Conservation (phyloP, 2,888 invertebrate genomes). For the Trichopria drosophilae region DNA sequence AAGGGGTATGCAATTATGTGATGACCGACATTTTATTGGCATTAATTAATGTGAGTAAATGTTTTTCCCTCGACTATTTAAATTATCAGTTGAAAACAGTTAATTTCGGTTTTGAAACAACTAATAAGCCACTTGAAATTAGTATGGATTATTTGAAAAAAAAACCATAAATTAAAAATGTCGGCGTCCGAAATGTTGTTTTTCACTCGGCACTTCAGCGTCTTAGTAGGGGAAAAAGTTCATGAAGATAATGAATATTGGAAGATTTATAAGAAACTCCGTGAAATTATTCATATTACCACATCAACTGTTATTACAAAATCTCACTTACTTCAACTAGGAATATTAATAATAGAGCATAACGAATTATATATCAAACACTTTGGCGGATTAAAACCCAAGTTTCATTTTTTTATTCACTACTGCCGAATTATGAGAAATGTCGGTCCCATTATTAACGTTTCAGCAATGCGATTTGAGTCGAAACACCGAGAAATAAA, state of each 20-base stretch:
- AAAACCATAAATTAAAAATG: constrained; percentile 14
- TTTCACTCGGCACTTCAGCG: constrained; percentile 13
- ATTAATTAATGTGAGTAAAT: no score
- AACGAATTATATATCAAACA: constrained; percentile 12
- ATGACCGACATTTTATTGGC: no score
- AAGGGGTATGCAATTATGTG: no score
- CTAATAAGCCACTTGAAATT: constrained; percentile 3
- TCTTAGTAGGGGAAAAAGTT: constrained; percentile 9
- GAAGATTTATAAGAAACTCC: constrained; percentile 9
- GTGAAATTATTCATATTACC: constrained; percentile 3
- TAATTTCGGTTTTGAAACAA: no score
- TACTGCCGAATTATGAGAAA: constrained; percentile 21
- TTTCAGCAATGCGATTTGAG: constrained; percentile 7
- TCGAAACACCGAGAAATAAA: neutral
- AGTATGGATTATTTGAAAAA: constrained; percentile 11
- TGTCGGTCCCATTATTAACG: constrained; percentile 14
- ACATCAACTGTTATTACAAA: constrained; percentile 3
- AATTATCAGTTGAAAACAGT: no score
- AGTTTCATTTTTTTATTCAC: constrained; percentile 21
- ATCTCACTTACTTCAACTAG: constrained; percentile 2
- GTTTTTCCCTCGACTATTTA: no score
- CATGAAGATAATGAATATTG: constrained; percentile 3
- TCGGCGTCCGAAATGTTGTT: constrained; percentile 13
- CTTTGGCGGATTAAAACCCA: constrained; percentile 13
- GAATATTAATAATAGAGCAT: constrained; percentile 8